Conservation (phyloP, 2,888 invertebrate species). For the Sinohyriopsis cumingii region DNA sequence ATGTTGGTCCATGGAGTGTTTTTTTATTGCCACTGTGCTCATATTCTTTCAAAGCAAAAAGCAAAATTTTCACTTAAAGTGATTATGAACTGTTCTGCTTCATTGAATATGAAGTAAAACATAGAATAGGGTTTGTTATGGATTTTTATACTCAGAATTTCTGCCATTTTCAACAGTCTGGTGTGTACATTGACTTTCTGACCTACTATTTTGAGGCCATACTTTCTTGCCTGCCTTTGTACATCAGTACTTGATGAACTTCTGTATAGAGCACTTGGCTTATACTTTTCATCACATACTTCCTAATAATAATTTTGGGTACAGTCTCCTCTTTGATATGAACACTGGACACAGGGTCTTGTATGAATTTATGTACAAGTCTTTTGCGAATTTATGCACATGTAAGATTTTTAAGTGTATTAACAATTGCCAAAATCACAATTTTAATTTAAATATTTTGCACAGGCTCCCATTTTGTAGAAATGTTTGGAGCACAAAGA, state of each 20-base stretch:
- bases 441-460: too few relatives aligned
- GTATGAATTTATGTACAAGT: too few relatives aligned
- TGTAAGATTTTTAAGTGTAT: too few relatives aligned
- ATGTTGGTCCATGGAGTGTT: background rate
- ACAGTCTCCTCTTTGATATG: constrained; percentile 10
- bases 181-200: background rate
- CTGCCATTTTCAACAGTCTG: background rate
- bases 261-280: background rate
- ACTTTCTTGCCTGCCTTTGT: background rate
- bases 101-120: background rate
- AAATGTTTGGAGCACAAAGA: too few relatives aligned
- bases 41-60: constrained; percentile 18
- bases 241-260: background rate
- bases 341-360: too few relatives aligned
- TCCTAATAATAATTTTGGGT: background rate
- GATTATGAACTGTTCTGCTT: constrained; percentile 31
- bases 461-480: too few relatives aligned
- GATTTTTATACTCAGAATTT: constrained; percentile 8
- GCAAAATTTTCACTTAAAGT: constrained; percentile 51
- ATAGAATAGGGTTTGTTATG: constrained; percentile 1
- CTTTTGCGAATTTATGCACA: too few relatives aligned
- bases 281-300: background rate
- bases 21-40: constrained; percentile 12
- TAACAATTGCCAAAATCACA: too few relatives aligned
- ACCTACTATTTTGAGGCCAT: constrained; percentile 1